These are phyloP conservation scores for Simalia tracyae DNA, from an alignment of 2,797 vertebrate species.

Conservation along the genomic window DNA sequence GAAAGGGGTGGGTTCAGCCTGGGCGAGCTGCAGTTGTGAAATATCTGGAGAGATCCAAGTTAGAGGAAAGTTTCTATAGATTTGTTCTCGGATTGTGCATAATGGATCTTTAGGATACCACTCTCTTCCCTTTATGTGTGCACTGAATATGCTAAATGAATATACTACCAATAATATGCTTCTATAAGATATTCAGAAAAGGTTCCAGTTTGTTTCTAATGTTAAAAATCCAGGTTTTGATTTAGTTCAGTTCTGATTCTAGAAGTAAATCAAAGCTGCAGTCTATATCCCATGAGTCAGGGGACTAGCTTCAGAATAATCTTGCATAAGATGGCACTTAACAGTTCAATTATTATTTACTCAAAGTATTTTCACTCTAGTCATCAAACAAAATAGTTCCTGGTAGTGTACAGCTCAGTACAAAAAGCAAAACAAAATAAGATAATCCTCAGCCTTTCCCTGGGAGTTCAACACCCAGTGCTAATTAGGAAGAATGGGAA, in stretches of 20 bases:
- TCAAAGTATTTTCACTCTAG: neutral
- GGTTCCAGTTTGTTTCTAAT: neutral
- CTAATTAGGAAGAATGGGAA: neutral
- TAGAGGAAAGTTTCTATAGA: neutral
- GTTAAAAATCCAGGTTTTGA: neutral
- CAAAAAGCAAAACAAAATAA: neutral
- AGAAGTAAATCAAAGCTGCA: neutral
- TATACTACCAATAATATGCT: neutral
- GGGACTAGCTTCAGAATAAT: neutral
- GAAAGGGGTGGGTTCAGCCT: neutral
- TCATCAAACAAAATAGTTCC: neutral
- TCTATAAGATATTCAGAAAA: neutral
- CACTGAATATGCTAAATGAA: neutral
- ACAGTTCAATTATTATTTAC: neutral
- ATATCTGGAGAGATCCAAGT: neutral
- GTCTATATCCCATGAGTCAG: neutral
- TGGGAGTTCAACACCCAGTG: neutral
- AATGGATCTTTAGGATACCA: neutral
- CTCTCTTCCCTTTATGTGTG: neutral
- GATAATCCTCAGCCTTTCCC: neutral
- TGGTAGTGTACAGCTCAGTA: neutral
- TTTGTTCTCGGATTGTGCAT: neutral
- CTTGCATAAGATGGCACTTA: neutral
- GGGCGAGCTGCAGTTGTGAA: neutral
- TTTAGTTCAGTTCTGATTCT: neutral